Conservation (phyloP, 2,113 vertebrate species). For the Pardalotus punctatus region DNA sequence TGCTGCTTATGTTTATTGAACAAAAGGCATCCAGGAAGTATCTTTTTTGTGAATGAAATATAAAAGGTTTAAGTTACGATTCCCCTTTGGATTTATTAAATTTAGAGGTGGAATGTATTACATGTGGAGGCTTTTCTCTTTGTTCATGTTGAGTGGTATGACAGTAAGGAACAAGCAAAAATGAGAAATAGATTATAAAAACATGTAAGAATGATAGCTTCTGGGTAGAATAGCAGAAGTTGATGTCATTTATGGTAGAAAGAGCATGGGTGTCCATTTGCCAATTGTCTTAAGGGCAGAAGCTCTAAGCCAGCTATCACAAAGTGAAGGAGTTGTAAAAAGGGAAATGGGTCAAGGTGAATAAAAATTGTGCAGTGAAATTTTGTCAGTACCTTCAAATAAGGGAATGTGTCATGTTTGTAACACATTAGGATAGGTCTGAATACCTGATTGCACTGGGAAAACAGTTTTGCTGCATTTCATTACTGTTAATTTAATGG, state of each 20-base stretch:
- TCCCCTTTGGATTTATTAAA: not conserved
- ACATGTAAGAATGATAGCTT: not conserved
- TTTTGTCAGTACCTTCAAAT: not conserved
- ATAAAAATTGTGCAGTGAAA: not conserved
- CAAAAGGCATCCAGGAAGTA: not conserved
- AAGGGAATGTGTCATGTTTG: not conserved
- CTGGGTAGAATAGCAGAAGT: not conserved
- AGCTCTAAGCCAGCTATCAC: not conserved
- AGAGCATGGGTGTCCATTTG: not conserved
- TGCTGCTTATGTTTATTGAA: not conserved
- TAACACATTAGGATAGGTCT: not conserved
- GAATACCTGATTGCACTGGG: not conserved
- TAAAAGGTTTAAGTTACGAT: not conserved
- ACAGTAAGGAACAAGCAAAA: not conserved
- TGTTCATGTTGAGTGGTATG: not conserved
- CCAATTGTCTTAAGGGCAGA: not conserved
- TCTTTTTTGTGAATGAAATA: not conserved
- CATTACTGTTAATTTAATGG: not conserved
- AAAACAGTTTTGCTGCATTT: not conserved
- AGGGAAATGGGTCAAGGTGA: not conserved
- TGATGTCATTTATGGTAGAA: not conserved
- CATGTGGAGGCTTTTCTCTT: not conserved
- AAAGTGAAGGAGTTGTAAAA: not conserved
- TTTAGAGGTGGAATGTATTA: not conserved
- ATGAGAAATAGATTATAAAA: not conserved